Evolutionary conservation across 2,113 vertebrate species (phyloP).

Genomic region (Chaetodon trifascialis): DNA sequence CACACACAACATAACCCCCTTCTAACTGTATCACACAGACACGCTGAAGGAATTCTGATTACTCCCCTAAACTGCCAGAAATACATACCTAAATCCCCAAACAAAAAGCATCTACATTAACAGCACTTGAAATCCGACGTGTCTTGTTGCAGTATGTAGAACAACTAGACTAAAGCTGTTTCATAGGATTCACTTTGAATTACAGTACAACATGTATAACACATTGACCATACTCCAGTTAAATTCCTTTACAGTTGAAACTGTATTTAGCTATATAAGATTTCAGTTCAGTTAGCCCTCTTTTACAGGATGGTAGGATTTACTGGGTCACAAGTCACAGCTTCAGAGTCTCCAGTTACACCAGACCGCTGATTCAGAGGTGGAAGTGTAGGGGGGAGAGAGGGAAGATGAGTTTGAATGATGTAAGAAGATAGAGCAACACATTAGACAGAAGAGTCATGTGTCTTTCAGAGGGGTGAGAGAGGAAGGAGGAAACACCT

Average conservation of each 20-base stretch:
- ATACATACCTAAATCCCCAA: background rate
- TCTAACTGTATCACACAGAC: conserved; percentile 26
- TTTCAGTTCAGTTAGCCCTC: conserved; percentile 13
- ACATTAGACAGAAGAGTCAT: background rate
- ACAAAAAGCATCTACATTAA: background rate
- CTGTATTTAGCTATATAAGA: background rate
- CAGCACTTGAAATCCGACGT: background rate
- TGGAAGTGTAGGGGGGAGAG: background rate
- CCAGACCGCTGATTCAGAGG: conserved; percentile 46
- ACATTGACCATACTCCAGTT: background rate
- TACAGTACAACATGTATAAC: background rate
- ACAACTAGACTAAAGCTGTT: background rate
- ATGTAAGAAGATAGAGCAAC: conserved; percentile 27
- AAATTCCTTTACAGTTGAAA: background rate
- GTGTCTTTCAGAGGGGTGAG: background rate
- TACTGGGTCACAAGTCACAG: conserved; percentile 48
- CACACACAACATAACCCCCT: background rate
- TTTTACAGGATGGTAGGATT: conserved; percentile 20
- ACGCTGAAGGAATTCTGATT: conserved; percentile 20
- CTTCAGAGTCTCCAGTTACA: conserved; percentile 44
- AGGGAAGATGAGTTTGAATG: background rate
- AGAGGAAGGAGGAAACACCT: background rate
- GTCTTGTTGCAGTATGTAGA: background rate
- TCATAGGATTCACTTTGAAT: background rate
- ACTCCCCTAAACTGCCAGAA: conserved; percentile 1